Evolutionary conservation across 2,888 invertebrate species (phyloP).

Genomic region (Drosophila percnosoma): DNA sequence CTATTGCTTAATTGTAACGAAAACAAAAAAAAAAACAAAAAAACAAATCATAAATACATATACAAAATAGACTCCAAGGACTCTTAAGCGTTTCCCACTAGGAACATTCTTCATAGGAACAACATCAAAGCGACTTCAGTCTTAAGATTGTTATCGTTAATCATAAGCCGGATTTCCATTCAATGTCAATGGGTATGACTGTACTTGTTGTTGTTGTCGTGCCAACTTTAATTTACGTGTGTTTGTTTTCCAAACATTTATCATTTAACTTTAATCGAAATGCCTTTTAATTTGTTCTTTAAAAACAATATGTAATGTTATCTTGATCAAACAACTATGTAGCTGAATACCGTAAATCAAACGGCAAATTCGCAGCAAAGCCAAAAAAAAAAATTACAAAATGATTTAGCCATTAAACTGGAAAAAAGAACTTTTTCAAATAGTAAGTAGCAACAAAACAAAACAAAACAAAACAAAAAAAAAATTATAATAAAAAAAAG

Average conservation of each 20-base stretch:
- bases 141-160: constrained; percentile 57
- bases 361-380: constrained; percentile 65
- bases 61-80: constrained; percentile 37
- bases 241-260: constrained; percentile 44
- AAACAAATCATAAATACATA: constrained; percentile 1
- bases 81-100: constrained; percentile 44
- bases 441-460: constrained; percentile 73
- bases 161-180: constrained; percentile 59
- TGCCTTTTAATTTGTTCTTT: constrained; percentile 41
- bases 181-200: constrained; percentile 58
- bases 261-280: constrained; percentile 32
- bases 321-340: constrained; percentile 57
- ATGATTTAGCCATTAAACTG: constrained; percentile 77
- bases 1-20: not conserved
- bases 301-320: constrained; percentile 47
- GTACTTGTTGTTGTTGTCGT: constrained; percentile 66
- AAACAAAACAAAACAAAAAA: constrained; percentile 39
- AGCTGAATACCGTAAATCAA: constrained; percentile 62
- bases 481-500: constrained; percentile 10
- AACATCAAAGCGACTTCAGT: constrained; percentile 56
- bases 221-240: constrained; percentile 47
- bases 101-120: constrained; percentile 58
- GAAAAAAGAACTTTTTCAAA: constrained; percentile 77
- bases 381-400: constrained; percentile 70
- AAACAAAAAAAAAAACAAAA: constrained; percentile 1